Percentiles rank a stretch among this genome's conserved stretches.
Evolutionary conservation across 2,113 vertebrate species (phyloP).

Genomic region (Tragelaphus imberbis): DNA sequence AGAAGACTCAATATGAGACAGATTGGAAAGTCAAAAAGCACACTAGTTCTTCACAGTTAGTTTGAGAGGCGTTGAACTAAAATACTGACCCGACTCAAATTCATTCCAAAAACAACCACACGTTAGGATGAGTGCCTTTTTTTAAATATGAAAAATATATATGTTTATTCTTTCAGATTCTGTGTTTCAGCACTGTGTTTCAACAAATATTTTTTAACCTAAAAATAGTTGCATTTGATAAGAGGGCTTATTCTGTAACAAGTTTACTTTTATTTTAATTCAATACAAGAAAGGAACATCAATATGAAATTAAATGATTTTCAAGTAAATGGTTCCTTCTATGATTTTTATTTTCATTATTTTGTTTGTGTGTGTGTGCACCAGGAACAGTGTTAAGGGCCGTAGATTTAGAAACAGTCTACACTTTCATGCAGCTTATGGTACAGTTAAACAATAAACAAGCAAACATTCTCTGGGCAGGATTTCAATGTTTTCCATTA

Average conservation of each 20-base stretch:
- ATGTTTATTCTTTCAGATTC: not conserved
- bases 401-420: not conserved
- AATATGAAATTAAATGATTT: not conserved
- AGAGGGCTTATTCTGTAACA: not conserved
- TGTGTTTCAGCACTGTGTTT: not conserved
- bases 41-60: not conserved
- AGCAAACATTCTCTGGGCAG: not conserved
- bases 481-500: not conserved
- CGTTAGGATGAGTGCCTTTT: not conserved
- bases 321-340: not conserved
- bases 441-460: not conserved
- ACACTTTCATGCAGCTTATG: not conserved
- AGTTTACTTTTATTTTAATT: constrained; percentile 19
- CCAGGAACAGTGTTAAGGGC: not conserved
- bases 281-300: not conserved
- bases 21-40: not conserved
- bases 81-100: not conserved
- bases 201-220: not conserved
- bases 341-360: not conserved
- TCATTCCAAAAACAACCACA: not conserved
- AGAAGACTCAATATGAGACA: not conserved
- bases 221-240: not conserved
- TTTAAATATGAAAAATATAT: not conserved
- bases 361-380: not conserved
- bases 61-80: not conserved